These are phyloP conservation scores for Cyphomyrus discorhynchus DNA, from an alignment of 2,113 vertebrate genomes.

Conservation along the genomic window DNA sequence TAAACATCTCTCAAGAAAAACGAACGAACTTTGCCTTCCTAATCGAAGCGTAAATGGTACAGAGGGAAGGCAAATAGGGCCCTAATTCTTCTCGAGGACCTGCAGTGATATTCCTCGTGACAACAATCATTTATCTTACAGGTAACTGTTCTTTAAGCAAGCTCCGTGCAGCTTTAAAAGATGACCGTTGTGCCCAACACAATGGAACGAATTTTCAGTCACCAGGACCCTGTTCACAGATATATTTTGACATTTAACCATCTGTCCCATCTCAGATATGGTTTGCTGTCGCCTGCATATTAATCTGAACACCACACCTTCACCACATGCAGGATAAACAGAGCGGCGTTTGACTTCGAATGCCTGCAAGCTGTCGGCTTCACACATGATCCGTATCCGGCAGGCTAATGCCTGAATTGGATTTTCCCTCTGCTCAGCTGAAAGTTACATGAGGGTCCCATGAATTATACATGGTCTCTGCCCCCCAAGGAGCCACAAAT, in stretches of 20 bases:
- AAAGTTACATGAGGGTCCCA: slow-evolving; percentile 14
- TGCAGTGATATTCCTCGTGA: neutral
- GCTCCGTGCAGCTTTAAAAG: neutral
- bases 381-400: neutral
- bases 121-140: neutral
- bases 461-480: slow-evolving; percentile 12
- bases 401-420: slow-evolving; percentile 4
- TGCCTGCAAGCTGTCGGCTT: neutral
- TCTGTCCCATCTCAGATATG: neutral
- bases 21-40: neutral
- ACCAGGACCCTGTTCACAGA: neutral
- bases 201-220: neutral
- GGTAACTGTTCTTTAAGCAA: neutral
- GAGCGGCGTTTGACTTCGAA: neutral
- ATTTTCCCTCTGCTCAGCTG: neutral
- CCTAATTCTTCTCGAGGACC: neutral
- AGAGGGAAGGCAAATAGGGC: neutral
- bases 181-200: neutral
- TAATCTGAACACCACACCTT: neutral
- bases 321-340: neutral
- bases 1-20: neutral
- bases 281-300: neutral
- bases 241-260: neutral
- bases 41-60: neutral
- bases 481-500: neutral